A percentile compares a stretch with the other conserved stretches of the same genome.
These are phyloP conservation scores for Drosophila nannoptera DNA, from an alignment of 1,140 invertebrate species.

Conservation along the genomic window DNA sequence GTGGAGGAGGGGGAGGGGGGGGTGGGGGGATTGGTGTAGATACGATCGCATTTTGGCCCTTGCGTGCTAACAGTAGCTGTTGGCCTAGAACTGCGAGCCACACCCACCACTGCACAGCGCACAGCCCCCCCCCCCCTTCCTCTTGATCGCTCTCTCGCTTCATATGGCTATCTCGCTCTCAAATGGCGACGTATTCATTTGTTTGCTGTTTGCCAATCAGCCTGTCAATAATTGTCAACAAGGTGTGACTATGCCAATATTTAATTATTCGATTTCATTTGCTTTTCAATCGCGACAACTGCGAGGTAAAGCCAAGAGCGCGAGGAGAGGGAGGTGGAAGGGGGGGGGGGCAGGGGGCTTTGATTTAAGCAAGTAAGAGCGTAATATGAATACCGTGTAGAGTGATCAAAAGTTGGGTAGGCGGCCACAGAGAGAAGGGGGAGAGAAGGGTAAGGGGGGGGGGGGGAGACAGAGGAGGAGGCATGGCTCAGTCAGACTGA, in stretches of 20 bases:
- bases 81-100: slow-evolving; percentile 25
- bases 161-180: background rate
- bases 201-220: slow-evolving; percentile 77
- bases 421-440: background rate
- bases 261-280: slow-evolving; percentile 77
- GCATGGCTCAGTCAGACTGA: no score
- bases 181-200: slow-evolving; percentile 71
- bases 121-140: background rate
- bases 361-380: slow-evolving; percentile 3
- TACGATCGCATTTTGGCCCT: slow-evolving; percentile 19
- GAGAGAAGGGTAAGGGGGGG: background rate
- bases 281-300: slow-evolving; percentile 46
- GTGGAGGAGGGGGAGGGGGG: no score
- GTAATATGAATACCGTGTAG: background rate
- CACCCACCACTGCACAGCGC: slow-evolving; percentile 19
- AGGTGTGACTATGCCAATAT: slow-evolving; percentile 77
- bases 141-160: background rate
- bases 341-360: background rate
- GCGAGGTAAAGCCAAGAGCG: slow-evolving; percentile 15
- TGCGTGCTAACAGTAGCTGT: slow-evolving; percentile 28
- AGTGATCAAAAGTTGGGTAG: background rate
- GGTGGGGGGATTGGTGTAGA: slow-evolving; percentile 1
- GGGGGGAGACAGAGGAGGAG: background rate
- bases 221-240: slow-evolving; percentile 78
- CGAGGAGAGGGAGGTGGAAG: background rate